Conservation (phyloP, 2,113 vertebrate genomes). For the Axis porcinus region DNA sequence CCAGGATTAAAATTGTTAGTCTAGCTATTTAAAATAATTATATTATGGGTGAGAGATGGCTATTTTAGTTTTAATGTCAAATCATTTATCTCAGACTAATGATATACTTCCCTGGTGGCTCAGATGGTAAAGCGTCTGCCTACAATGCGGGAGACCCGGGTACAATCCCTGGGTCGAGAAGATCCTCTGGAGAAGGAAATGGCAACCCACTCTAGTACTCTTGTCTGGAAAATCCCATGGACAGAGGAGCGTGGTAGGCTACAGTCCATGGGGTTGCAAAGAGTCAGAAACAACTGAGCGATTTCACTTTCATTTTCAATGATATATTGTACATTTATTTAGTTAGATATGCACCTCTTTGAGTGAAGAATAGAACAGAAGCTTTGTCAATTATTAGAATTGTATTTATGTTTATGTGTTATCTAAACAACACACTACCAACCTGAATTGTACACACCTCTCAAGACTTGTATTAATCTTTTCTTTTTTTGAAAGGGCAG, state of each 20-base stretch:
- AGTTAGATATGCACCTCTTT: neutral
- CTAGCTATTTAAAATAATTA: neutral
- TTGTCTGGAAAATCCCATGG: neutral
- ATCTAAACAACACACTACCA: constrained; percentile 3
- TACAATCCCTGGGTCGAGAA: neutral
- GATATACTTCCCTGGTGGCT: neutral
- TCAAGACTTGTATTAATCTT: neutral
- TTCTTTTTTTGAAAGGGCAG: neutral
- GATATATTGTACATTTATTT: neutral
- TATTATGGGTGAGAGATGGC: neutral
- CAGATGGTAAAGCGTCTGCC: neutral
- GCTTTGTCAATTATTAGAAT: neutral
- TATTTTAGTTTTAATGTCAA: neutral
- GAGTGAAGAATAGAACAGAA: neutral
- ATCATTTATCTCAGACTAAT: neutral
- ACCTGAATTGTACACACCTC: neutral
- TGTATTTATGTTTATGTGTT: neutral
- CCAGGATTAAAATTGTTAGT: neutral
- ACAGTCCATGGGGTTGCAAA: neutral
- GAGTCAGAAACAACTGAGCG: neutral
- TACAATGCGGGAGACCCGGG: neutral
- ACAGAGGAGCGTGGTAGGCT: neutral
- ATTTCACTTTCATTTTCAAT: neutral
- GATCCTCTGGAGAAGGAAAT: neutral
- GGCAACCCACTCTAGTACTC: neutral